Base-by-base conservation (phyloP, 2,113 vertebrate species). In the Siphamia tubifer region DNA sequence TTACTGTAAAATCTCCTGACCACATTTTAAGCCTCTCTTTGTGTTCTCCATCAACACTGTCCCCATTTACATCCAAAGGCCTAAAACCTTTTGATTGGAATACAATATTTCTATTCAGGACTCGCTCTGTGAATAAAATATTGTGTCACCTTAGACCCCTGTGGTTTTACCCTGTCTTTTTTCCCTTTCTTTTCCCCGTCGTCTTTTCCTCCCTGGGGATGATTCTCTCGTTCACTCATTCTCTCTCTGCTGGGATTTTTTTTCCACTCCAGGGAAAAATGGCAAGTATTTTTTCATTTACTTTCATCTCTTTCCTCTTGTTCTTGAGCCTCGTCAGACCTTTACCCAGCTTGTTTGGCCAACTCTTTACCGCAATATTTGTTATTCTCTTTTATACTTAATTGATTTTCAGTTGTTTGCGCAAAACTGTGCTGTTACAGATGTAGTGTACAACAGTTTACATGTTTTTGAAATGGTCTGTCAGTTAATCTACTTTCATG, bases 41-140 rank as follows among this genome's bases (percentile, higher is more conserved):
- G 32, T 68, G 63, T 65, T 57, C 56, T 66, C 65, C 74, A 60
- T 85, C 77, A 73, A 47, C 39, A 36, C 40, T 51, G 64, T 75
- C 69, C 76, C 57, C 71, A 74, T 81, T 70, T 76, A 55, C 81
- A 81, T 84, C 76, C 74, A 86, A 74, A 74, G 56, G 36, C 55
- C 36, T 38, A 20, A 65, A 87, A 82, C 42, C 35, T 68, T 83
- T 83, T 66, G 42, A 82, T 81, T 32, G 24, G 44, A 74, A 49
- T 75, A 71, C 91, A 91, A 91, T 93, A 92, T 92, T 92, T 92
- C 87, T 91, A 93, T 93, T 93, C 92, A 91, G 86, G 87, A 81
- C 88, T 87, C 20, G 86, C 63, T 88, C 84, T 88, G 84, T 91
- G 92, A 91, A 93, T 93, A 91, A 93, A 92, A 92, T 93, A 92